Percentiles rank a stretch among this genome's conserved stretches.
Conservation (phyloP, 2,888 invertebrate genomes). For the Coremacera marginata region DNA sequence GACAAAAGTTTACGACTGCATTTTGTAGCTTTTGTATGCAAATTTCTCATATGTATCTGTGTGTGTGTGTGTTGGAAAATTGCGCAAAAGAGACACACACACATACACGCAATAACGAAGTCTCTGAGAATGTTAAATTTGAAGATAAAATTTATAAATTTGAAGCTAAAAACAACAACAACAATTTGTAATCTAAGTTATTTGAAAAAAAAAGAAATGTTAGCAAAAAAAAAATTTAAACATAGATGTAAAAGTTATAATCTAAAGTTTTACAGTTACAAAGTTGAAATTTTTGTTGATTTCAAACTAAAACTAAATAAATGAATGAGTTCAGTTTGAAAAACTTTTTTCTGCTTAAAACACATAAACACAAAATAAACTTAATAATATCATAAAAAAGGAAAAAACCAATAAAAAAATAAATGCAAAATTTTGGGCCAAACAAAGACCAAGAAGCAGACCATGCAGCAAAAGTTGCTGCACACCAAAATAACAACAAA, state of each 20-base stretch:
- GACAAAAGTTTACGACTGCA: slow-evolving; percentile 27
- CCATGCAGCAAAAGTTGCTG: no score
- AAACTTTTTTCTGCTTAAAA: no score
- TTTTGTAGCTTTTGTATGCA: slow-evolving; percentile 20
- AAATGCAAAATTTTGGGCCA: no score
- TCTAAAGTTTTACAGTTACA: neutral
- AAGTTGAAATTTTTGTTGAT: slow-evolving; percentile 1
- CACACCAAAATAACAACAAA: neutral
- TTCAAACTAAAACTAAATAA: neutral
- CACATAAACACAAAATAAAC: no score
- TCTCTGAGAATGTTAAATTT: slow-evolving; percentile 1
- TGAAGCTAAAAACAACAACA: neutral
- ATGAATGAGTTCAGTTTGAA: neutral
- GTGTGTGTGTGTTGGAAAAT: neutral
- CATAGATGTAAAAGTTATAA: neutral
- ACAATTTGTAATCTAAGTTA: neutral
- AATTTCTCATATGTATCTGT: neutral
- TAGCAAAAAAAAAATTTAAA: neutral
- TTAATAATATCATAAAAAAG: no score
- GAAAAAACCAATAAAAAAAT: no score
- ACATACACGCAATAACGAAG: neutral
- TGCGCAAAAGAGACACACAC: neutral
- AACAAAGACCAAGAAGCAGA: no score
- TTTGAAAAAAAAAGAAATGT: neutral
- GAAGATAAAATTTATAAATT: slow-evolving; percentile 13